These are phyloP conservation scores for Phocides pigmalion DNA, from an alignment of 1,140 invertebrate genomes.

Conservation along the genomic window DNA sequence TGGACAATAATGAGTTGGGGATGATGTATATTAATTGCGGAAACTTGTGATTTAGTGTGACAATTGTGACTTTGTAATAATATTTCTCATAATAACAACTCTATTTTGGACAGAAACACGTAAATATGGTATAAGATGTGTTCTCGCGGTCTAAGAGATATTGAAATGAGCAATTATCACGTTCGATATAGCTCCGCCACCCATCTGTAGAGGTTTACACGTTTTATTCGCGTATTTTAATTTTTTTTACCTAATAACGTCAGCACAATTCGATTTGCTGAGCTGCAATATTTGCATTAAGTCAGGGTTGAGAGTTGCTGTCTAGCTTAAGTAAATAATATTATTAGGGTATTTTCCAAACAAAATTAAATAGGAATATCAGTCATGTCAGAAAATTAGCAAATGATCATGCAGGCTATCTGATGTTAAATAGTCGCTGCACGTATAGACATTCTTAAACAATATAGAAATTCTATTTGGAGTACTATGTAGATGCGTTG, in stretches of 20 bases:
- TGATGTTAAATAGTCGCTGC: no score
- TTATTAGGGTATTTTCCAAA: no score
- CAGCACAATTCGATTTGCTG: conserved; percentile 32
- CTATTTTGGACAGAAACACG: background rate
- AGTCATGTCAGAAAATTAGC: no score
- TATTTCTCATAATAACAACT: background rate
- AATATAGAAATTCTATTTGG: no score
- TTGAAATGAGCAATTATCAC: conserved; percentile 25
- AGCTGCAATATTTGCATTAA: conserved; percentile 25
- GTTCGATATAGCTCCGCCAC: background rate
- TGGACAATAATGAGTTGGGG: no score
- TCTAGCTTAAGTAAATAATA: background rate
- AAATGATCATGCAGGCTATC: no score
- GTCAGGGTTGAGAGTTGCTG: conserved; percentile 11
- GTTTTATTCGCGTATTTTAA: conserved; percentile 28
- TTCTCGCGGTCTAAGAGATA: background rate
- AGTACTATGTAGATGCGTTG: no score
- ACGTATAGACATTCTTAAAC: no score
- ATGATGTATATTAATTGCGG: no score
- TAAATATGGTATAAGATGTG: background rate
- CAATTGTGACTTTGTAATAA: no score
- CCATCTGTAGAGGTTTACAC: conserved; percentile 33
- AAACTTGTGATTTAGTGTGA: no score
- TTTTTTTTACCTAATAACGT: conserved; percentile 33
- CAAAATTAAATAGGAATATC: no score